Base-by-base conservation (phyloP, 2,113 vertebrate genomes). In the Phylloscopus trochilus region DNA sequence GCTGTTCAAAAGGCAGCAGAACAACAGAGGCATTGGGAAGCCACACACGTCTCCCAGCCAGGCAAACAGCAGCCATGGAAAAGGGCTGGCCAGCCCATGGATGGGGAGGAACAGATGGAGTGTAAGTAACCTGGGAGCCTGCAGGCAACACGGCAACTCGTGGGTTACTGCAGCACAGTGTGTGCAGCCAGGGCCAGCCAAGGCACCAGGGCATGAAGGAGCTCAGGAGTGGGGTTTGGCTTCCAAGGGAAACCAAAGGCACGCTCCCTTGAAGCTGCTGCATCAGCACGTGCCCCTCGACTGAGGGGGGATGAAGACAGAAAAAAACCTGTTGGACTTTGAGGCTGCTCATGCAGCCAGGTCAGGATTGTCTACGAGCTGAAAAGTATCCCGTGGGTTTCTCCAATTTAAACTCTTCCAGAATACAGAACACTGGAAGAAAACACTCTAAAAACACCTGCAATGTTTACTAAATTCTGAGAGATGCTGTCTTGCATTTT, bases 81-180 rank as follows among this genome's bases (percentile, higher is more conserved):
- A 85, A 62, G 67, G 82, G 87, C 55, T 93, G 75, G 68, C 0
- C 0, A 93, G 37, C n/a, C 79, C 59, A 86, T 0, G n/a, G 85
- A 78, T 6, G 8, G 37, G 49, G 49, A 78, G 30, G 95, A 96
- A 92, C 95, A 97, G 93, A 96, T 94, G 95, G 94, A 93, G 41
- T 13, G 68, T 84, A 95, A 97, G 89, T 83, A 92, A 93, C 17
- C 83, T 97, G 95, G 95, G 94, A 96, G 93, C 27, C 88, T 75
- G 60, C 75, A 81, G 78, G 67, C 87, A 81, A 78, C n/a, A 26
- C 15, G 53, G 92, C 5, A 7, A 59, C 83, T 80, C 4, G 0
- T 0, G 4, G 90, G 86, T 86, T 95, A 96, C 90, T 75, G 43
- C 58, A 94, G 86, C 83, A 10, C 88, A 35, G 92, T 13, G 1